Conservation (phyloP, 2,888 invertebrate species). For the Cordilura impudica region DNA sequence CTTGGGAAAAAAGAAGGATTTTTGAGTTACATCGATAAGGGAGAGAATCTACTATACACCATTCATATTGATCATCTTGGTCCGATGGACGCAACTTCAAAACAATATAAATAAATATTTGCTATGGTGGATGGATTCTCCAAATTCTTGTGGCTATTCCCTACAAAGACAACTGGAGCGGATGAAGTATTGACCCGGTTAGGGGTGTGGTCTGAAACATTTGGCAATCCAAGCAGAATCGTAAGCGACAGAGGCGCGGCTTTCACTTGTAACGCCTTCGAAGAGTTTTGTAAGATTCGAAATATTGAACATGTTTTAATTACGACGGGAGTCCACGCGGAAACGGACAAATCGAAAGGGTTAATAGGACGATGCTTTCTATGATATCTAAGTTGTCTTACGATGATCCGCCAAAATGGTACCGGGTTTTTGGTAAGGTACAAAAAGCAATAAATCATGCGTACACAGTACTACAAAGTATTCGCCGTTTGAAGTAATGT, state of each 20-base stretch:
- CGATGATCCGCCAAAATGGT: too few relatives aligned
- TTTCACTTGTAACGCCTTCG: not conserved
- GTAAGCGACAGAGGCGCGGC: slow-evolving; percentile 24
- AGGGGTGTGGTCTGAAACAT: slow-evolving; percentile 5
- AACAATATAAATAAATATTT: slow-evolving; percentile 50
- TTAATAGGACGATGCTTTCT: not conserved
- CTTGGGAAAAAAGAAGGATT: slow-evolving; percentile 52
- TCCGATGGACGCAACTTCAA: slow-evolving; percentile 48
- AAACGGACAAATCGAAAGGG: not conserved
- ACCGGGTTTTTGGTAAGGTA: too few relatives aligned
- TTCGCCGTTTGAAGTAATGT: too few relatives aligned
- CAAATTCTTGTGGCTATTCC: slow-evolving; percentile 45
- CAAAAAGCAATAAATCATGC: too few relatives aligned
- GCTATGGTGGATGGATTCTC: slow-evolving; percentile 45
- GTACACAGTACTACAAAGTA: too few relatives aligned
- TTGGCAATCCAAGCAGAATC: slow-evolving; percentile 10
- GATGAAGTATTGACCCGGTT: slow-evolving; percentile 12
- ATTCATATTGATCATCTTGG: slow-evolving; percentile 49
- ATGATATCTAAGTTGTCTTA: too few relatives aligned
- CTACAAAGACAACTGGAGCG: slow-evolving; percentile 21
- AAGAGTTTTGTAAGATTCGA: not conserved
- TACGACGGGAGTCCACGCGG: too few relatives aligned
- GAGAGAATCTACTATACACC: slow-evolving; percentile 39
- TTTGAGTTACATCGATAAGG: slow-evolving; percentile 50
- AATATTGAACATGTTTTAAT: slow-evolving; percentile 3